Evolutionary conservation across 2,888 invertebrate genomes (phyloP).

Genomic region (Baronia brevicornis): DNA sequence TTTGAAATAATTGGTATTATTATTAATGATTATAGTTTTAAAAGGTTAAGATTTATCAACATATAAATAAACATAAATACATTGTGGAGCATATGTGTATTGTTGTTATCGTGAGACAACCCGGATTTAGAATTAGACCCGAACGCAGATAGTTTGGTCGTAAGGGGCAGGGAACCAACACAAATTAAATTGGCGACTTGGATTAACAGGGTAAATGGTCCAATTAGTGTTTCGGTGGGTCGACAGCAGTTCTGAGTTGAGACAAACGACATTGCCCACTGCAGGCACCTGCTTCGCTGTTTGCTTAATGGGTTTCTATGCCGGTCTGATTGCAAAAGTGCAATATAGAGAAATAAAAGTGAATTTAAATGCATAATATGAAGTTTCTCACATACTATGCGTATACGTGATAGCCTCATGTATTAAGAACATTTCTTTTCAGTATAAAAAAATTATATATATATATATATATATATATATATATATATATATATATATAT

Average conservation of each 20-base stretch:
- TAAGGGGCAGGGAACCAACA: slow-evolving; percentile 18
- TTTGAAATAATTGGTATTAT: no score
- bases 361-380: slow-evolving; percentile 9
- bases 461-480: no score
- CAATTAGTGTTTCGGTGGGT: slow-evolving; percentile 64
- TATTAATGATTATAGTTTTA: no score
- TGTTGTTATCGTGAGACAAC: slow-evolving; percentile 10
- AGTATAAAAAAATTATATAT: no score
- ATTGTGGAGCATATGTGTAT: background rate
- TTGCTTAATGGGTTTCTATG: slow-evolving; percentile 35
- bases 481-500: no score
- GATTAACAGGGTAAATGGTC: slow-evolving; percentile 64
- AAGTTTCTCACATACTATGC: no score
- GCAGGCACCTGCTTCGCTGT: slow-evolving; percentile 50
- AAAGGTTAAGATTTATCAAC: no score
- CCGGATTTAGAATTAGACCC: slow-evolving; percentile 6
- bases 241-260: slow-evolving; percentile 37
- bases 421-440: no score
- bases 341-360: slow-evolving; percentile 12
- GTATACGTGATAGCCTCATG: no score
- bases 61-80: background rate
- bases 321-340: slow-evolving; percentile 43
- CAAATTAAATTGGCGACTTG: slow-evolving; percentile 63
- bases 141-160: slow-evolving; percentile 13
- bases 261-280: slow-evolving; percentile 63